These are phyloP conservation scores for Nylanderia fulva DNA, from an alignment of 1,140 invertebrate genomes.

Conservation along the genomic window DNA sequence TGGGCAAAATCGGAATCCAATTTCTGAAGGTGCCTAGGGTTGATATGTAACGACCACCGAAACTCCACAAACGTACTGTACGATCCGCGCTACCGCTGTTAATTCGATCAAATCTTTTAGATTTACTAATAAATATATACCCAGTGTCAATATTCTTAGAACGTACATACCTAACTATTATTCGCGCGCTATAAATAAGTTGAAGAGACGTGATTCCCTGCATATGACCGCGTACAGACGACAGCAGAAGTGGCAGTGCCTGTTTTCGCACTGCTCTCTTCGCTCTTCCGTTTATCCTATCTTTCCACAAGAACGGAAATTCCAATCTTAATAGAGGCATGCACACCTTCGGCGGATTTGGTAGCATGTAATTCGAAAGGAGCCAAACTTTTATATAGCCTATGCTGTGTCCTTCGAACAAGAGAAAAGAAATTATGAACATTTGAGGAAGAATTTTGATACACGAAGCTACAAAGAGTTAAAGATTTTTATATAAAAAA, in stretches of 20 bases:
- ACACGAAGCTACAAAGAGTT: neutral
- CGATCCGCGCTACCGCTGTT: slow-evolving; percentile 91
- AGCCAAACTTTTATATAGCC: slow-evolving; percentile 92
- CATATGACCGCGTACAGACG: slow-evolving; percentile 77
- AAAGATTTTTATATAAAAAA: neutral
- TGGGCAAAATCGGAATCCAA: slow-evolving; percentile 86
- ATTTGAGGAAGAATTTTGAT: neutral
- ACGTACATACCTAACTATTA: slow-evolving; percentile 87
- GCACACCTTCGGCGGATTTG: slow-evolving; percentile 78
- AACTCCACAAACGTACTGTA: slow-evolving; percentile 89
- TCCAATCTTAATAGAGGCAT: slow-evolving; percentile 87
- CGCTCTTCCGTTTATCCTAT: slow-evolving; percentile 87
- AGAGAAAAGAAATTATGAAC: neutral
- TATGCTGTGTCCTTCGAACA: slow-evolving; percentile 85
- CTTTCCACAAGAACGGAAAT: slow-evolving; percentile 91
- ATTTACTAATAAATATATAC: neutral
- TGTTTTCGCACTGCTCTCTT: slow-evolving; percentile 88
- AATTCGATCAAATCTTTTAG: neutral
- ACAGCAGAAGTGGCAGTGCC: slow-evolving; percentile 88
- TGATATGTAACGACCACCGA: slow-evolving; percentile 89
- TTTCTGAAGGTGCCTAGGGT: slow-evolving; percentile 89
- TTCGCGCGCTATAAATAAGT: slow-evolving; percentile 81
- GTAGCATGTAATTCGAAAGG: slow-evolving; percentile 87
- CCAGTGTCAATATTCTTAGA: neutral
- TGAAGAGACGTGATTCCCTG: slow-evolving; percentile 75